A percentile compares a stretch with the other conserved stretches of the same genome.
phyloP scores from a whole-genome alignment of 2,113 vertebrate genomes.

The Hypocryptadius cinnamomeus region DNA sequence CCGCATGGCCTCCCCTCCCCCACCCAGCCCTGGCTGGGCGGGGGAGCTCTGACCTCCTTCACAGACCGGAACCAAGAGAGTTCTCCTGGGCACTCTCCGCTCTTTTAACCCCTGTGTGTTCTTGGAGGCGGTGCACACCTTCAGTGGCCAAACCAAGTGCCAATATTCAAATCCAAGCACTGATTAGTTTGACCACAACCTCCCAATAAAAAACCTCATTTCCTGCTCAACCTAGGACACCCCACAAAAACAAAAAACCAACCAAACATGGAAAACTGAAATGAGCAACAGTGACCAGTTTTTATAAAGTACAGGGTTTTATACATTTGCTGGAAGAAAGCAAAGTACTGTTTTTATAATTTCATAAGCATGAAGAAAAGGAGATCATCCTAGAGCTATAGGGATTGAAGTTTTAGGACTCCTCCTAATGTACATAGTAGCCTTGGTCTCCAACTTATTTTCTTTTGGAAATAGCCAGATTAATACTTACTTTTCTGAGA shows the following conservation, averaged over 20 bases:
- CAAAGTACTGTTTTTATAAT: background rate
- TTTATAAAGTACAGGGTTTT: background rate
- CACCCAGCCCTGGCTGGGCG: too few relatives aligned
- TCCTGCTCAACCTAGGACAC: too few relatives aligned
- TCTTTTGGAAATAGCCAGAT: background rate
- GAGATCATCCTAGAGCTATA: background rate
- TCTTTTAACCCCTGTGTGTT: too few relatives aligned
- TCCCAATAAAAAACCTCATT: too few relatives aligned
- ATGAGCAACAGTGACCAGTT: background rate
- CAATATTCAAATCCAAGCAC: too few relatives aligned
- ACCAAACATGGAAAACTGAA: background rate
- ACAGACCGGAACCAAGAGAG: too few relatives aligned
- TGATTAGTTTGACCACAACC: too few relatives aligned
- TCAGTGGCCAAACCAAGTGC: too few relatives aligned
- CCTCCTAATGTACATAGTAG: background rate
- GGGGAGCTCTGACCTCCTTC: too few relatives aligned
- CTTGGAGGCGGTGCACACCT: too few relatives aligned
- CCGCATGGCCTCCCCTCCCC: too few relatives aligned
- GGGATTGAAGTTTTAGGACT: background rate
- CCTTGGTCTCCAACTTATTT: background rate
- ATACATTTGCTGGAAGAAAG: background rate
- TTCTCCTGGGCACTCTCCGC: too few relatives aligned
- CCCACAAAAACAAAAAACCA: accelerated
- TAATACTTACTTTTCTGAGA: background rate
- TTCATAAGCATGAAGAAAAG: background rate